Evolutionary conservation across 2,888 invertebrate genomes (phyloP).

Genomic region (Lycia hirtaria): DNA sequence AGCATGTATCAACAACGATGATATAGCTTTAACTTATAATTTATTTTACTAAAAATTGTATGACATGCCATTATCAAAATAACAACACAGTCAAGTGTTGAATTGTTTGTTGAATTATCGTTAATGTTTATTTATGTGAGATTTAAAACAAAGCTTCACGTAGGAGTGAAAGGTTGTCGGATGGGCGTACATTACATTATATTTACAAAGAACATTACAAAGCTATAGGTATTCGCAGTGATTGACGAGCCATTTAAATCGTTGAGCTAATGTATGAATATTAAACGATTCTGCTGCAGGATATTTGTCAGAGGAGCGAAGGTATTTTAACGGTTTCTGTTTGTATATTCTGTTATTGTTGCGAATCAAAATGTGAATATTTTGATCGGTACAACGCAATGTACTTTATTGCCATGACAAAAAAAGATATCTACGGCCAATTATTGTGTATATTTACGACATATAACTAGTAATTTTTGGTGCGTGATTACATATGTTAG

Average conservation of each 20-base stretch:
- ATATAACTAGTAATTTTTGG: too few relatives aligned
- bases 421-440: too few relatives aligned
- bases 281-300: slow-evolving; percentile 14
- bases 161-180: slow-evolving; percentile 38
- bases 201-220: slow-evolving; percentile 24
- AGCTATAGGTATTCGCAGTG: slow-evolving; percentile 22
- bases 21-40: too few relatives aligned
- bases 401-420: too few relatives aligned
- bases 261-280: slow-evolving; percentile 27
- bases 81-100: not conserved
- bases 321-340: slow-evolving; percentile 4
- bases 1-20: too few relatives aligned
- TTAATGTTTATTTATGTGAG: slow-evolving; percentile 22
- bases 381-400: too few relatives aligned
- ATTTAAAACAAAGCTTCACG: slow-evolving; percentile 34
- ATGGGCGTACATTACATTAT: slow-evolving; percentile 35
- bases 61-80: not conserved
- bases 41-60: too few relatives aligned
- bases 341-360: slow-evolving; percentile 1
- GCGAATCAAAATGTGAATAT: not conserved
- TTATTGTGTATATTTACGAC: too few relatives aligned
- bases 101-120: not conserved
- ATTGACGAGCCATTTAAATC: slow-evolving; percentile 29
- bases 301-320: slow-evolving; percentile 9
- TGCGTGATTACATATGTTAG: too few relatives aligned